These are phyloP conservation scores for Papilio demoleus DNA, from an alignment of 2,888 invertebrate species.

Conservation along the genomic window DNA sequence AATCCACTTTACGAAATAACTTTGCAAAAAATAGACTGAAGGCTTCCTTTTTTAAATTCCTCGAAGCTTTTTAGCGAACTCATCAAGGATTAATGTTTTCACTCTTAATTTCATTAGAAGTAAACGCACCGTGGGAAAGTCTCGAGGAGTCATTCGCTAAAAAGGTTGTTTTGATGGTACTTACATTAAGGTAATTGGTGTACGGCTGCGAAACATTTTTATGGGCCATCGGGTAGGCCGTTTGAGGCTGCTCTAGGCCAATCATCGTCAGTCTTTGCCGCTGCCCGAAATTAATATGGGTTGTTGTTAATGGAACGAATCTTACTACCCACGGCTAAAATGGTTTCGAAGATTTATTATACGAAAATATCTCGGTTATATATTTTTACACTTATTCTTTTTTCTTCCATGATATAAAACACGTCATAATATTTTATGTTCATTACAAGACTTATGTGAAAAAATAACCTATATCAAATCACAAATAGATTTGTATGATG, in stretches of 20 bases:
- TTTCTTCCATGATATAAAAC: neutral
- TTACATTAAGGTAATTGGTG: constrained; percentile 81
- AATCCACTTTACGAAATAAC: constrained; percentile 41
- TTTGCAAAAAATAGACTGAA: constrained; percentile 36
- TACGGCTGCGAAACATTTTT: constrained; percentile 78
- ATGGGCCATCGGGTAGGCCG: constrained; percentile 72
- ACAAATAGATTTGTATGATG: neutral
- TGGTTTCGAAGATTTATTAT: constrained; percentile 71
- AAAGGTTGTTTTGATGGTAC: constrained; percentile 78
- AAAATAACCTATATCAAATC: neutral
- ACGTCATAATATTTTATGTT: constrained; percentile 5
- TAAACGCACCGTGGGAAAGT: constrained; percentile 67
- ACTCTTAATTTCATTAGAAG: constrained; percentile 74
- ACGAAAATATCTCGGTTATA: constrained; percentile 57
- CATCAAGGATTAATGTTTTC: constrained; percentile 31
- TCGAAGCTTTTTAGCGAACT: constrained; percentile 32
- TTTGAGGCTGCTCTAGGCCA: constrained; percentile 71
- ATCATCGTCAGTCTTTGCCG: constrained; percentile 74
- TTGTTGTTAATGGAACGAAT: constrained; percentile 73
- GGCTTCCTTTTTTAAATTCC: constrained; percentile 7
- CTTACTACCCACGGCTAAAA: constrained; percentile 70
- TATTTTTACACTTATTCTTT: constrained; percentile 11
- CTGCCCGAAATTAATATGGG: constrained; percentile 69
- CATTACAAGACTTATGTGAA: neutral
- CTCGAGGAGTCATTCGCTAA: constrained; percentile 68